Evolutionary conservation across 2,797 vertebrate species (phyloP), one percentile per base, ranked within the genome.

Genomic region (Alauda arvensis): DNA sequence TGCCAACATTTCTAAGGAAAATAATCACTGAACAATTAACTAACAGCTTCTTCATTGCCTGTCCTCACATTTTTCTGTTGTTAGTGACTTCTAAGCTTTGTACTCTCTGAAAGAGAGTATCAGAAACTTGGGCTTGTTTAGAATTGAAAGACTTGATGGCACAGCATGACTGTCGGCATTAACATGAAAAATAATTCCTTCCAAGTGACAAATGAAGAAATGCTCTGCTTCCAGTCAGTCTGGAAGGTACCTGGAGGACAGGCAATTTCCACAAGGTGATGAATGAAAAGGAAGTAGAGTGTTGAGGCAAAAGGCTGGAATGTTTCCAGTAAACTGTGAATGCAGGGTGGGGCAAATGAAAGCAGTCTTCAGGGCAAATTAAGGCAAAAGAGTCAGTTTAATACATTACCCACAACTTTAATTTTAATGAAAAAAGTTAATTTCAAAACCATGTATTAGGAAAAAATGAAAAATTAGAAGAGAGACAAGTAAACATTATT

Each of bases 251-350:
- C 91, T 95, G 82, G 79, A 94, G 83, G 82, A 93, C 63, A 93
- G 70, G 68, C 70, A 91, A 87, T 88, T 92, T 92, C 91, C 87
- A 91, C 52, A 70, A 78, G 34, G 77, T 90, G 93, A 91, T 90
- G 87, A 94, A 89, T 85, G 94, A 94, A 91, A 87, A 94, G 94
- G 93, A 95, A 95, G 56, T 67, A 71, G 62, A 89, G 82, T 12
- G n/a, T 23, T 56, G 23, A 91, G 84, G 87, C 6, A 2, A 90
- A 89, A 88, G 70, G 26, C 70, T 94, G 92, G 92, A 92, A 67
- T 29, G 25, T 26, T 85, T 94, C 92, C 94, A 94, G 79, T 31
- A 77, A 83, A 48, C 19, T 48, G 19, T 69, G 56, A 94, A 87
- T 70, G 46, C 14, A 87, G 85, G 82, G 90, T 90, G 83, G n/a